Evolutionary conservation across 2,113 vertebrate species (phyloP).

Genomic region (Physeter macrocephalus): DNA sequence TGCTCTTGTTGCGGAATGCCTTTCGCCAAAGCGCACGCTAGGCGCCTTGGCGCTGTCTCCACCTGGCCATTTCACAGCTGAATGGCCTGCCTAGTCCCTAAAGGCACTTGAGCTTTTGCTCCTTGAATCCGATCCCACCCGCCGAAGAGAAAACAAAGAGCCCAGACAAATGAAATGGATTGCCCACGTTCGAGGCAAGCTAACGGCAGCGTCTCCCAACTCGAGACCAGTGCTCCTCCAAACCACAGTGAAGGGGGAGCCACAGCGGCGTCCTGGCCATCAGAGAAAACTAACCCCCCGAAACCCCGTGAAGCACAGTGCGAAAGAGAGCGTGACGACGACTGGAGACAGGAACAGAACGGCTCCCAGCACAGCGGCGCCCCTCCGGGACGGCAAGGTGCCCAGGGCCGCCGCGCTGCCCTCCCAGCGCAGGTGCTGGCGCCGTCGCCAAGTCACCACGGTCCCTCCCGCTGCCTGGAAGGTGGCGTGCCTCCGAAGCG

Average conservation of each 20-base stretch:
- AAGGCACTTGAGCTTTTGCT: background rate
- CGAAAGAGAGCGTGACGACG: background rate
- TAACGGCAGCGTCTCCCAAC: background rate
- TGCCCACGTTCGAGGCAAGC: background rate
- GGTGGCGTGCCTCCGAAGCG: rapidly evolving
- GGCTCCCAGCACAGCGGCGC: background rate
- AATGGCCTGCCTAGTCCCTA: background rate
- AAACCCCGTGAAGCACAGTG: background rate
- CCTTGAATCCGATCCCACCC: background rate
- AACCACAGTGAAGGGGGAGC: background rate
- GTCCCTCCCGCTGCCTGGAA: background rate
- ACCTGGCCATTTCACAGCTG: background rate
- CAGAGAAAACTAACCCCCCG: background rate
- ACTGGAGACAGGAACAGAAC: background rate
- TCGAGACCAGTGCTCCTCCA: background rate
- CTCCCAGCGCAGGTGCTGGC: no score
- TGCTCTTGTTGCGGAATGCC: background rate
- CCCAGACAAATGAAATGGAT: background rate
- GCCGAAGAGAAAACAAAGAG: background rate
- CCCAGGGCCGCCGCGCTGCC: no score
- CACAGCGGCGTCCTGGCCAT: background rate
- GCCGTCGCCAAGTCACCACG: no score
- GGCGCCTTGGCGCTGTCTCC: rapidly evolving
- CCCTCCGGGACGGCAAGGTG: background rate
- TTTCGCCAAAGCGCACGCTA: background rate